Evolutionary conservation across 1,140 invertebrate genomes (phyloP), one percentile per base, ranked within the genome.

Genomic region (Magallana gigas): DNA sequence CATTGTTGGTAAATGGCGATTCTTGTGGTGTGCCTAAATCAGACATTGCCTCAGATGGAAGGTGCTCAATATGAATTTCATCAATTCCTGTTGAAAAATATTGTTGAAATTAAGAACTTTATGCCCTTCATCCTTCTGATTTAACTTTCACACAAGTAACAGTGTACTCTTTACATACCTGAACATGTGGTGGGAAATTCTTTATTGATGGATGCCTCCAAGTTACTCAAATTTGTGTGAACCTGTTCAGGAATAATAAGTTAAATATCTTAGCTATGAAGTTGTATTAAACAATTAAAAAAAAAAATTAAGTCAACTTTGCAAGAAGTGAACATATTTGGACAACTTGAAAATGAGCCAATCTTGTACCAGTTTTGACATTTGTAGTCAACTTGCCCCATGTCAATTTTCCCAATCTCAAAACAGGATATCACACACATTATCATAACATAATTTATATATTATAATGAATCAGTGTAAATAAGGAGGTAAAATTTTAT

Each of bases 151-250:
- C 36, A 48, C 36, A 48, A 48, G 36, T 48, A 48, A 36, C 76
- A 16, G 29, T 58, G 48, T 18, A 18, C 62, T 16, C 7, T 64
- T 18, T 64, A 84, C 83, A 8, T 11, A 84, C 57, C 83, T 84
- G n/a, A n/a, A 29, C 83, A 84, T 84, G 59, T 84, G 8, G 83
- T 36, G 12, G 83, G 9, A 60, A 29, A 84, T 23, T 57, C 36
- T 7, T 84, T 16, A 58, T 56, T 83, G 14, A 83, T 7, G 0
- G 48, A 16, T 57, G 48, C 48, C 48, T 83, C 81, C 57, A 83
- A 7, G 9, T 83, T 29, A 57, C 57, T 58, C 81, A 83, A 12
- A 16, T 83, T n/a, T 57, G 48, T 83, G 18, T 83, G 57, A 16
- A 83, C 81, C 81, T 83, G 36, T 48, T 0, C 36, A 48, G 36